Conservation (phyloP, 35 echinoderm and acorn worm species). For the Patiria miniata region DNA sequence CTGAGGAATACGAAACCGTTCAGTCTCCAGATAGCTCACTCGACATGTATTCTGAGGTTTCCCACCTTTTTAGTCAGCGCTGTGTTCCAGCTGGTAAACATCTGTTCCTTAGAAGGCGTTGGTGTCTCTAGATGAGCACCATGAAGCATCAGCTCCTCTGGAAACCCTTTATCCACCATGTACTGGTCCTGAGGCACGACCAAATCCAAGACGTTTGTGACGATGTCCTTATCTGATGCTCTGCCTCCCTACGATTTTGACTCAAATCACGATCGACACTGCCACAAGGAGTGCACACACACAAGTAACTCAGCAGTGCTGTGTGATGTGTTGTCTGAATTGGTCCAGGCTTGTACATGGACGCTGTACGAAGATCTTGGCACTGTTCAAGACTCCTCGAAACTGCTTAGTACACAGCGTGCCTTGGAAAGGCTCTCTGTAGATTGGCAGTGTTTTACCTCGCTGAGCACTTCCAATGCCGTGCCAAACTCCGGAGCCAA, state of each 20-base stretch:
- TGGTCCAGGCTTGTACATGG: background rate
- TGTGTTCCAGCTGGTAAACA: background rate
- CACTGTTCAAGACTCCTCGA: background rate
- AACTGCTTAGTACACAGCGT: background rate
- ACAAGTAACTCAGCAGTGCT: background rate
- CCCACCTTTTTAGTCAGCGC: background rate
- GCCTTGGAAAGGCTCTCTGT: background rate
- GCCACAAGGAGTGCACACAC: background rate
- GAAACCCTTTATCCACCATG: background rate
- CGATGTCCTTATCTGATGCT: background rate
- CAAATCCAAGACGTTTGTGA: background rate
- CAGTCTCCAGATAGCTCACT: background rate
- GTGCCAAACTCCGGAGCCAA: background rate
- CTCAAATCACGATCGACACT: background rate
- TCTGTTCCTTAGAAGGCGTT: background rate
- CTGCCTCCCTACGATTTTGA: background rate
- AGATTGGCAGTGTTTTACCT: background rate
- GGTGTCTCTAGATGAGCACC: background rate
- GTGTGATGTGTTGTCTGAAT: background rate
- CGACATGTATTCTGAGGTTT: background rate
- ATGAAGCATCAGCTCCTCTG: background rate
- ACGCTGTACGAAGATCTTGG: background rate
- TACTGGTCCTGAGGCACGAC: background rate
- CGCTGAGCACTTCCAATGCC: background rate
- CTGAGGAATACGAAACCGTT: background rate